A percentile compares a stretch with the other conserved stretches of the same genome.
Evolutionary conservation across 1,140 invertebrate species (phyloP).

Genomic region (Drosophila murphyi): DNA sequence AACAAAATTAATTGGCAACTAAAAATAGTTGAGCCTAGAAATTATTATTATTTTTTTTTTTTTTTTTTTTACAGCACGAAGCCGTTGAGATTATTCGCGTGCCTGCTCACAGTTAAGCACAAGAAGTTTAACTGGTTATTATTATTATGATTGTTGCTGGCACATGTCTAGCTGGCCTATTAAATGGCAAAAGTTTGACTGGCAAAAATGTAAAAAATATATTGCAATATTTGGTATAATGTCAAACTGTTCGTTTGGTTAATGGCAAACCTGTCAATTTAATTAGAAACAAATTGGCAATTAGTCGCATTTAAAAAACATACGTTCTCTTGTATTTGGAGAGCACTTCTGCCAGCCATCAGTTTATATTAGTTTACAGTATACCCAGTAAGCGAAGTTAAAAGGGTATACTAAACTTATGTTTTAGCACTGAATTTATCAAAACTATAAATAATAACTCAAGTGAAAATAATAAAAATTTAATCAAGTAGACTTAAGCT

Average conservation of each 20-base stretch:
- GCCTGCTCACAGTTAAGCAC: conserved; percentile 60
- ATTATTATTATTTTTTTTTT: neutral
- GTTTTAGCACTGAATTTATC: too few relatives aligned
- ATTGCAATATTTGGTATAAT: conserved; percentile 4
- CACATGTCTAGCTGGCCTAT: conserved; percentile 14
- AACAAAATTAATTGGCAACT: conserved; percentile 62
- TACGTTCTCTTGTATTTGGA: conserved; percentile 6
- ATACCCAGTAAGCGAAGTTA: neutral
- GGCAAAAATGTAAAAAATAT: neutral
- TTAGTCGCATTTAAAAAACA: conserved; percentile 10
- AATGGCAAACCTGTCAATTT: conserved; percentile 24
- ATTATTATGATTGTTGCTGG: conserved; percentile 34
- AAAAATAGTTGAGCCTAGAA: conserved; percentile 53
- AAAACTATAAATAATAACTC: too few relatives aligned
- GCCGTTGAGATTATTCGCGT: conserved; percentile 65
- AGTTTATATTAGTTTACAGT: neutral
- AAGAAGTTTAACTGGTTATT: conserved; percentile 39
- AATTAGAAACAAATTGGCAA: conserved; percentile 53
- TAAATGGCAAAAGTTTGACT: conserved; percentile 2
- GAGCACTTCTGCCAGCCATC: conserved; percentile 3
- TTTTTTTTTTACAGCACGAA: conserved; percentile 26
- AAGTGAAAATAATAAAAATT: too few relatives aligned
- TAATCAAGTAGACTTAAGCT: neutral
- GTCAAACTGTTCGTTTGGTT: conserved; percentile 26
- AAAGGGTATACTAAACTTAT: neutral